These are phyloP conservation scores for Caenorhabditis virilis DNA, from an alignment of 2,888 invertebrate genomes.

Conservation along the genomic window DNA sequence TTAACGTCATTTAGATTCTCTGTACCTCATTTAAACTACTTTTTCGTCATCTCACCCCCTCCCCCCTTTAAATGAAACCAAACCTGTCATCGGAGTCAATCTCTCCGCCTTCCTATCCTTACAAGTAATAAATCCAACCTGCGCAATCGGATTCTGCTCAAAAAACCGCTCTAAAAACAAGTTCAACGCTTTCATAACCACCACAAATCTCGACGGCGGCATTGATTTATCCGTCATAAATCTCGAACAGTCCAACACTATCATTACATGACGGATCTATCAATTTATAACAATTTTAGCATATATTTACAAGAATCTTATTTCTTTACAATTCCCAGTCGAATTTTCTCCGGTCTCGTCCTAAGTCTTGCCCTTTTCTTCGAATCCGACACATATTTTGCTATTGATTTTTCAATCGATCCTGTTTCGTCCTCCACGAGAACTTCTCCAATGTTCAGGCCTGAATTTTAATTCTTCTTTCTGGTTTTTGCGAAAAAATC, in stretches of 20 bases:
- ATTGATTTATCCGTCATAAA: slow-evolving; percentile 93
- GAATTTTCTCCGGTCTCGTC: slow-evolving; percentile 75
- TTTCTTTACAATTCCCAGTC: slow-evolving; percentile 80
- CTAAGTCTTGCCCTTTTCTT: slow-evolving; percentile 74
- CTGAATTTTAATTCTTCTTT: too few relatives aligned
- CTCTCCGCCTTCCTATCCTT: slow-evolving; percentile 92
- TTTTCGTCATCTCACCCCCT: too few relatives aligned
- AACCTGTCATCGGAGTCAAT: slow-evolving; percentile 86
- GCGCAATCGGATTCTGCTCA: slow-evolving; percentile 97
- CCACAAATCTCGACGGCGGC: slow-evolving; percentile 78
- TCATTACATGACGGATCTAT: slow-evolving; percentile 89
- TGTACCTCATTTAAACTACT: too few relatives aligned
- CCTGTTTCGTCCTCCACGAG: slow-evolving; percentile 95
- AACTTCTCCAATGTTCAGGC: slow-evolving; percentile 76
- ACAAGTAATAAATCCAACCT: slow-evolving; percentile 87
- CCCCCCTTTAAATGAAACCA: slow-evolving; percentile 64
- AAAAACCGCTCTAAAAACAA: slow-evolving; percentile 94
- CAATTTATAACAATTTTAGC: slow-evolving; percentile 4
- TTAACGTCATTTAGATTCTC: too few relatives aligned
- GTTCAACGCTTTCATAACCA: slow-evolving; percentile 76
- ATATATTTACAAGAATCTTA: background rate
- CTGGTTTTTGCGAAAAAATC: too few relatives aligned
- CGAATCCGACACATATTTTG: slow-evolving; percentile 87
- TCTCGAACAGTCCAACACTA: slow-evolving; percentile 90
- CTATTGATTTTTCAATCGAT: slow-evolving; percentile 84